Base-by-base conservation (phyloP, 2,797 vertebrate species). In the Danio kyathit region DNA sequence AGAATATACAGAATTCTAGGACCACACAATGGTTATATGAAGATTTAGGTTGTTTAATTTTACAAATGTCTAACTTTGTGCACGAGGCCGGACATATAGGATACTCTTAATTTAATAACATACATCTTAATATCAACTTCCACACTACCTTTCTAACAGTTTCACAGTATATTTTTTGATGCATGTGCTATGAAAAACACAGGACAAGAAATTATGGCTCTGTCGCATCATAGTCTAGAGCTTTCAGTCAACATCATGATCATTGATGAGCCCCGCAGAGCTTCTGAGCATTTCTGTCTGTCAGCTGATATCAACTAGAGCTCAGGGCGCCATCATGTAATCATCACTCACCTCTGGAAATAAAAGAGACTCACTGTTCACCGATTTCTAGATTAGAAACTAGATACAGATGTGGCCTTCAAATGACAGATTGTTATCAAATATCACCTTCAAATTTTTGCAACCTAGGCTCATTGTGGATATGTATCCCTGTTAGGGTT, bases 311-410 rank as follows among this genome's bases (percentile, higher is more conserved):
- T 87, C 86, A 70, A 29, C 86, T 84, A 41, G 46, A 43, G 75
- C 74, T 4, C 17, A 63, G 84, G 88, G 86, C 91, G 52, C 76
- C 74, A 89, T 91, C 87, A 81, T 72, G 87, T 91, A 95, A 96
- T 95, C 94, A 95, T 94, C 92, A 89, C 91, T 90, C 92, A 82
- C 46, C 40, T 64, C 76, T 82, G 54, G 67, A 76, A 83, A 67
- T 51, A 51, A 13, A 48, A 3, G 46, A 57, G 5, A 60, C 48
- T n/a, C 61, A 43, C 44, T 71, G 14, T 60, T 40, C 21, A 61
- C 46, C 40, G 48, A 9, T 40, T 44, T 64, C 52, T 66, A 12
- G 14, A 64, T 71, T 19, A 51, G n/a, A 44, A 29, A 57, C 29
- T n/a, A 70, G 1, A 29, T 1, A 29, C 29, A 29, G 29, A 29